Conservation (phyloP, 1,140 invertebrate species). For the Nebria ingens region DNA sequence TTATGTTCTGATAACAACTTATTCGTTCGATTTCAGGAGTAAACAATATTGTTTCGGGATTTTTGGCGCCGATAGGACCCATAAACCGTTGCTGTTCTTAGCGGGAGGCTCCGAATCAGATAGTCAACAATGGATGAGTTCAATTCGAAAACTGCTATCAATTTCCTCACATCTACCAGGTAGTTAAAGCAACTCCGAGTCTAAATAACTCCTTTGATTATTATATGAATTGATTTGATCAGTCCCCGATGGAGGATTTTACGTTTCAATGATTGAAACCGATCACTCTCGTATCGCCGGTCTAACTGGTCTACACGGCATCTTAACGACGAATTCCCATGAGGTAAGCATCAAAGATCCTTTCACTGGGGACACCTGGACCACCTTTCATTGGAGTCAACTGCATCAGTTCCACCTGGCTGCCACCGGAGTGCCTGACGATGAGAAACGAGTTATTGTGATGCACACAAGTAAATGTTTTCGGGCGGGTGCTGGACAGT, state of each 20-base stretch:
- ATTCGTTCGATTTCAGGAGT: constrained; percentile 27
- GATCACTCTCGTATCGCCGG: constrained; percentile 39
- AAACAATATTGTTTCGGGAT: constrained; percentile 45
- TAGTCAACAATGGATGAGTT: constrained; percentile 43
- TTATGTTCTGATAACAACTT: background rate
- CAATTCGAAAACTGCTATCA: constrained; percentile 38
- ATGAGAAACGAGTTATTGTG: constrained; percentile 42
- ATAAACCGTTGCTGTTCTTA: constrained; percentile 40
- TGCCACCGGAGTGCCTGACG: constrained; percentile 35
- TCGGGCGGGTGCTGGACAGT: constrained; percentile 37
- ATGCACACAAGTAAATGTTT: constrained; percentile 44
- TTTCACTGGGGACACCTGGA: constrained; percentile 34
- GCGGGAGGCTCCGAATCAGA: constrained; percentile 41
- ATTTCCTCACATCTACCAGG: constrained; percentile 29
- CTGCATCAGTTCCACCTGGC: constrained; percentile 41
- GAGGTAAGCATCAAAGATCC: constrained; percentile 41
- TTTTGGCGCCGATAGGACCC: constrained; percentile 34
- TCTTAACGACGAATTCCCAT: constrained; percentile 34
- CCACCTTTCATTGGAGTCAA: constrained; percentile 40
- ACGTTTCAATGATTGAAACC: constrained; percentile 44
- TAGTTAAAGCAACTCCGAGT: no score
- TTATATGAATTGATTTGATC: constrained; percentile 4
- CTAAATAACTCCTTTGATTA: background rate
- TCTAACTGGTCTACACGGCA: constrained; percentile 41
- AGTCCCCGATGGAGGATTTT: constrained; percentile 34